Conservation (phyloP, 2,113 vertebrate species). For the Heterochromis multidens region DNA sequence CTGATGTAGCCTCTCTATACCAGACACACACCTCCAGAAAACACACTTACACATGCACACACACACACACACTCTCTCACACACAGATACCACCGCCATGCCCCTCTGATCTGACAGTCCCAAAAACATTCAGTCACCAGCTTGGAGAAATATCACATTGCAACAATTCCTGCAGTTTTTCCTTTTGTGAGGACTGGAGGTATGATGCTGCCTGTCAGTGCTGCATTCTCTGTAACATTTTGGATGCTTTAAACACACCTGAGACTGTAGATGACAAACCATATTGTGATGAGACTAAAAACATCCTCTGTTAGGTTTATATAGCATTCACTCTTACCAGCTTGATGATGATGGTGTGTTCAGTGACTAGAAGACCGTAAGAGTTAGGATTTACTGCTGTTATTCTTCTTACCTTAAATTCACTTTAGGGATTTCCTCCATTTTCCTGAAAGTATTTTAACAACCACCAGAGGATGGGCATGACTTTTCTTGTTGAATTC, state of each 20-base stretch:
- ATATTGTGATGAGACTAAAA: neutral
- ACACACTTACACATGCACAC: neutral
- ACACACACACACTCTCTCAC: neutral
- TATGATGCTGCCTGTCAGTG: neutral
- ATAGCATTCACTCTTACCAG: neutral
- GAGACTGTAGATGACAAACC: neutral
- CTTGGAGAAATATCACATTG: neutral
- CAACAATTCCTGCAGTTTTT: neutral
- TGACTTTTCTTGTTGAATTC: neutral
- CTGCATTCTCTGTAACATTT: conserved; percentile 37
- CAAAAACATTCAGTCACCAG: conserved; percentile 16
- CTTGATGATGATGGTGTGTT: neutral
- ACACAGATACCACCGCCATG: neutral
- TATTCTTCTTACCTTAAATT: neutral
- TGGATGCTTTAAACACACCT: neutral
- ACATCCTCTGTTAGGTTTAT: neutral
- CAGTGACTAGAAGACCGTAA: neutral
- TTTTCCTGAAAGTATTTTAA: neutral
- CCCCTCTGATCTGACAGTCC: conserved; percentile 20
- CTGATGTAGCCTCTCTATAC: conserved; percentile 63
- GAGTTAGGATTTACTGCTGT: neutral
- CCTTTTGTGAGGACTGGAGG: neutral
- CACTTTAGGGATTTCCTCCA: neutral
- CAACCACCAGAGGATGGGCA: neutral
- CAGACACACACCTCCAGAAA: conserved; percentile 6